These are phyloP conservation scores for Popillia japonica DNA, from an alignment of 1,140 invertebrate genomes.

Conservation along the genomic window DNA sequence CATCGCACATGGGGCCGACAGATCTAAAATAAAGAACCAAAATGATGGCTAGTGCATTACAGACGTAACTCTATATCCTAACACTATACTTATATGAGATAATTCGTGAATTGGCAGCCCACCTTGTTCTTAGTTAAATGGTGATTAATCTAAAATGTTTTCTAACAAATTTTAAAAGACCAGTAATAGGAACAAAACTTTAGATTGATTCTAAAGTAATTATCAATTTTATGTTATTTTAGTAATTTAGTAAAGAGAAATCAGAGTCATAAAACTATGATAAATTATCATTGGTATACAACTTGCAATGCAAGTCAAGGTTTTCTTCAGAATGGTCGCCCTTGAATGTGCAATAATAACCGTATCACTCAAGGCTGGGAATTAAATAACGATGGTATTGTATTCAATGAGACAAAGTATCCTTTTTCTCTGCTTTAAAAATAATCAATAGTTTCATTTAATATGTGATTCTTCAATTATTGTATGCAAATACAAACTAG, in stretches of 20 bases:
- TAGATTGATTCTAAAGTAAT: too few species aligned
- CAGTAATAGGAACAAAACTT: too few species aligned
- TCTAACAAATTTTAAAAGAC: too few species aligned
- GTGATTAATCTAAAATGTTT: too few species aligned
- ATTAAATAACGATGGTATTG: background rate
- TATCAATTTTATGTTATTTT: too few species aligned
- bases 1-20: constrained; percentile 58
- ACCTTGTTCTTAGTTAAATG: too few species aligned
- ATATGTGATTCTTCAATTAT: too few species aligned
- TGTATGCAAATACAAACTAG: background rate
- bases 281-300: background rate
- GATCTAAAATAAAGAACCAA: constrained; percentile 47
- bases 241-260: too few species aligned
- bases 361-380: background rate
- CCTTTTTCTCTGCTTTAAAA: background rate
- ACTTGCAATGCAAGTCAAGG: background rate
- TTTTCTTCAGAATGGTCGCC: background rate
- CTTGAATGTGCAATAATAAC: background rate
- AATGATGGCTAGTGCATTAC: background rate
- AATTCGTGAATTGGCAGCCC: too few species aligned
- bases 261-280: too few species aligned
- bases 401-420: background rate
- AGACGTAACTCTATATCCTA: too few species aligned
- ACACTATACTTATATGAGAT: too few species aligned
- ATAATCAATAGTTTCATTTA: background rate